Conservation (phyloP, 2,797 vertebrate genomes). For the Enteromius afrohamiltoni region DNA sequence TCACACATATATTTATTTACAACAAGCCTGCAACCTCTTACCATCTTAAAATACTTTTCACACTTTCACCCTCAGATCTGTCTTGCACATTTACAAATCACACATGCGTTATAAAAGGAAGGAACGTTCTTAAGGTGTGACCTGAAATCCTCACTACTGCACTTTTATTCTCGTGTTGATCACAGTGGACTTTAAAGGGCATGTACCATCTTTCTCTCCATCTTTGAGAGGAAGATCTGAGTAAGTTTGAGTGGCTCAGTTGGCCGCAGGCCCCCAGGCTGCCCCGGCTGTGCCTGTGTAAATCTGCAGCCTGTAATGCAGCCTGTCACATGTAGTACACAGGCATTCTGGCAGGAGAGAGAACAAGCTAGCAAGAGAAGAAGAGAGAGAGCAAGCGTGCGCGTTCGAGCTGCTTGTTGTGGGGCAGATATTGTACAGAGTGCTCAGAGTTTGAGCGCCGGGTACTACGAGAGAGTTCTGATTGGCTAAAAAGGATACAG, state of each 20-base stretch:
- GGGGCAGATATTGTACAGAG: slow-evolving; percentile 78
- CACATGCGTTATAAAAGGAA: not conserved
- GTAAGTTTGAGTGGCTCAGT: slow-evolving; percentile 73
- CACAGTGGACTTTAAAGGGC: slow-evolving; percentile 22
- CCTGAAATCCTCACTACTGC: not conserved
- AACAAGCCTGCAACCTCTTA: not conserved
- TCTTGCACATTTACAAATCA: slow-evolving; percentile 18
- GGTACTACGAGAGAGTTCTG: slow-evolving; percentile 64
- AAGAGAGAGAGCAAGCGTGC: slow-evolving; percentile 35
- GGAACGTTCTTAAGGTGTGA: not conserved
- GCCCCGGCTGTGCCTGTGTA: slow-evolving; percentile 75
- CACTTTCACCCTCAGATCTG: not conserved
- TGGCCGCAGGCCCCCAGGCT: slow-evolving; percentile 74
- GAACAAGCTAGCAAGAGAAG: slow-evolving; percentile 38
- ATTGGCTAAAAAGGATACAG: slow-evolving; percentile 77
- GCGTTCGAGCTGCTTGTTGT: slow-evolving; percentile 73
- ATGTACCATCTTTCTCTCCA: slow-evolving; percentile 26
- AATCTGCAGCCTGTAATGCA: slow-evolving; percentile 75
- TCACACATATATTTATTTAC: not conserved
- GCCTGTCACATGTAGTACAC: slow-evolving; percentile 81
- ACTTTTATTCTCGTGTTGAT: slow-evolving; percentile 13
- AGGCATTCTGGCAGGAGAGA: slow-evolving; percentile 68
- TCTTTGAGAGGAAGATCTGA: slow-evolving; percentile 71
- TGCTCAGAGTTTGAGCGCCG: slow-evolving; percentile 64
- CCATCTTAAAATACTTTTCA: not conserved